A percentile compares a stretch with the other conserved stretches of the same genome.
These are phyloP conservation scores for Laterallus jamaicensis DNA, from an alignment of 2,113 vertebrate genomes.

Conservation along the genomic window DNA sequence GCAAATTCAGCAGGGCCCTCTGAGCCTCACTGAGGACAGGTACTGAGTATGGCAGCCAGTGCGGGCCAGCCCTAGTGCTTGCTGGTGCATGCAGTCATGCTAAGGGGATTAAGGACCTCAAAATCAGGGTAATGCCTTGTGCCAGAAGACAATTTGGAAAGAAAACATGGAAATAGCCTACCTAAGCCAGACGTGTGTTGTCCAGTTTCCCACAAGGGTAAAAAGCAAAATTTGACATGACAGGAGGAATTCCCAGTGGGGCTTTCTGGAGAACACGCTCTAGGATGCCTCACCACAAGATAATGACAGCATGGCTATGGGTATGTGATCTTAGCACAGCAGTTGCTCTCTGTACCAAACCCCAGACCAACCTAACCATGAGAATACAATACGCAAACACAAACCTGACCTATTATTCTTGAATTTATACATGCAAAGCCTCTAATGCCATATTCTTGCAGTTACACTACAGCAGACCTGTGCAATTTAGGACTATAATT, in stretches of 20 bases:
- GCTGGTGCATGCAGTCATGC: accelerated
- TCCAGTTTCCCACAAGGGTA: background rate
- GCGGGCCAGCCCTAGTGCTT: background rate
- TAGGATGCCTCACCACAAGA: background rate
- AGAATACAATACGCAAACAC: background rate
- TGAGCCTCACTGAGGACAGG: accelerated
- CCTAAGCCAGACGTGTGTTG: background rate
- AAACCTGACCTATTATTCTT: background rate
- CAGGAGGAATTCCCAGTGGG: background rate
- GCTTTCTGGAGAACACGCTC: background rate
- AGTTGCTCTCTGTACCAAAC: background rate
- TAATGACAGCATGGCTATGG: accelerated
- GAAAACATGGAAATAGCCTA: background rate
- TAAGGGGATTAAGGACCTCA: background rate
- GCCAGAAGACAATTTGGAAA: background rate
- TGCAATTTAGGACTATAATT: background rate
- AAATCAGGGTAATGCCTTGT: background rate
- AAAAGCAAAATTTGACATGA: background rate
- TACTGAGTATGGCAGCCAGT: accelerated
- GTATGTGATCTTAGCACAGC: background rate
- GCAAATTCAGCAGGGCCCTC: accelerated
- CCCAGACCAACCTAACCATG: background rate
- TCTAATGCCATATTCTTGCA: background rate
- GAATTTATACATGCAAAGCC: background rate
- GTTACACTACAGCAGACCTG: background rate